phyloP scores from a whole-genome alignment of 2,888 invertebrate species.

The Eristalis arbustorum region DNA sequence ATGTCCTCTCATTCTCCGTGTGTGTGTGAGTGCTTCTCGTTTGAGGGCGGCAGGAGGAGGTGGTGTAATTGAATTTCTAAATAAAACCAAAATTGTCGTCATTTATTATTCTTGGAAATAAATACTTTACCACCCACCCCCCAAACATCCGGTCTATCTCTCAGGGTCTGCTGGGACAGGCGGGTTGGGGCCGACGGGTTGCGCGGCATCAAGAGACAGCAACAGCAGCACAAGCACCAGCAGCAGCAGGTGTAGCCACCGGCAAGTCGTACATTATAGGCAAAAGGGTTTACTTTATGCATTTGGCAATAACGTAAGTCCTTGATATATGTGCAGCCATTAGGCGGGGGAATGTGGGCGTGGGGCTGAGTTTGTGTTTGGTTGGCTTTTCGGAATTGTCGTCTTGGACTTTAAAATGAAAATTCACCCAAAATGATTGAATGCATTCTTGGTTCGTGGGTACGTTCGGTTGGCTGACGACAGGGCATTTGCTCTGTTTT shows the following conservation, averaged over 20 bases:
- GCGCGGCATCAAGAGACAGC: not conserved
- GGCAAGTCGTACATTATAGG: constrained; percentile 41
- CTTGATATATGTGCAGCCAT: constrained; percentile 50
- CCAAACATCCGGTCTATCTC: not conserved
- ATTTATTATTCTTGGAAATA: constrained; percentile 59
- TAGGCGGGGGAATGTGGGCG: not conserved
- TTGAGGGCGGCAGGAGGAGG: not conserved
- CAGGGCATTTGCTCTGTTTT: constrained; percentile 4
- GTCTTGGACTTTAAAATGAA: constrained; percentile 50
- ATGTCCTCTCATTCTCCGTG: not conserved
- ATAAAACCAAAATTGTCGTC: constrained; percentile 61
- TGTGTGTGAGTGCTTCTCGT: not conserved
- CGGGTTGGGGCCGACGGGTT: too few species aligned
- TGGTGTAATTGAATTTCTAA: constrained; percentile 57
- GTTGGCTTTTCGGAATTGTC: constrained; percentile 42
- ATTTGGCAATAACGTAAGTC: constrained; percentile 54
- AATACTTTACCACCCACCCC: constrained; percentile 22
- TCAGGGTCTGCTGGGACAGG: not conserved
- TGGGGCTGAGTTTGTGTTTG: constrained; percentile 7
- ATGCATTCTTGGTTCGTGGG: constrained; percentile 22
- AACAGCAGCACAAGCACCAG: constrained; percentile 31
- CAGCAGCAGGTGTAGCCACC: constrained; percentile 50
- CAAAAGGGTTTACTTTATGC: constrained; percentile 53
- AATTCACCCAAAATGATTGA: constrained; percentile 49
- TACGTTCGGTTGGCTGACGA: not conserved